Base-by-base conservation (phyloP, 2,797 vertebrate species). In the Cheirogaleus major region DNA sequence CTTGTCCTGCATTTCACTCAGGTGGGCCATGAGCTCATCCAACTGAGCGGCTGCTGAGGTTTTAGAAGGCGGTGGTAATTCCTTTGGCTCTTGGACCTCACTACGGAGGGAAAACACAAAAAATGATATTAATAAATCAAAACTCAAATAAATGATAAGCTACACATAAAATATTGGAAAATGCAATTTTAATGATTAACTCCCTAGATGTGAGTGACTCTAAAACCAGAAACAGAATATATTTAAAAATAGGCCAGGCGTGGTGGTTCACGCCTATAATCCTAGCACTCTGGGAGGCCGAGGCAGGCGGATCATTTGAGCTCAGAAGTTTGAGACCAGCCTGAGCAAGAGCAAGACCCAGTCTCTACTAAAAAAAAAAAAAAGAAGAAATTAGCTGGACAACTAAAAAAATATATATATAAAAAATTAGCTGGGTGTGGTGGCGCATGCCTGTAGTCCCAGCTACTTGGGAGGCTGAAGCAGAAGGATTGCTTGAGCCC, bases 1-100 rank as follows among this genome's bases (percentile, higher is more conserved):
- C 98, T 98, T 93, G 32, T 43, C 87, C 96, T 98, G 97, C 35
- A 97, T 96, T 10, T 98, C 97, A 91, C 95, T 97, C 80, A 99
- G 96, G 50, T 98, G 96, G 0, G 98, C 97, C 98, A 99, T 98
- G 95, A 99, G 98, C 55, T 98, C 98, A 0, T 99, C 99, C 95
- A 99, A 15, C 96, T 99, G 98, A 61, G 72, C 93, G 12, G 98
- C 95, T 0, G 98, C 98, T 2, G 93, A 89, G 0, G 93, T 98
- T 88, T 97, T 91, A 6, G 97, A 38, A 35, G 88, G 32, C 0
- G 80, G 9, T 0, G 7, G 17, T 11, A 13, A 57, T 0, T 48
- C 48, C 79, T 97, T 95, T 0, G 85, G 67, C 57, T 67, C 67
- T 0, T 38, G 52, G 0, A 13, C 0, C 0, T 98, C 86, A 65